Evolutionary conservation across 2,113 vertebrate species (phyloP), one percentile per base, ranked within the genome.

Genomic region (Paracanthobrama guichenoti): DNA sequence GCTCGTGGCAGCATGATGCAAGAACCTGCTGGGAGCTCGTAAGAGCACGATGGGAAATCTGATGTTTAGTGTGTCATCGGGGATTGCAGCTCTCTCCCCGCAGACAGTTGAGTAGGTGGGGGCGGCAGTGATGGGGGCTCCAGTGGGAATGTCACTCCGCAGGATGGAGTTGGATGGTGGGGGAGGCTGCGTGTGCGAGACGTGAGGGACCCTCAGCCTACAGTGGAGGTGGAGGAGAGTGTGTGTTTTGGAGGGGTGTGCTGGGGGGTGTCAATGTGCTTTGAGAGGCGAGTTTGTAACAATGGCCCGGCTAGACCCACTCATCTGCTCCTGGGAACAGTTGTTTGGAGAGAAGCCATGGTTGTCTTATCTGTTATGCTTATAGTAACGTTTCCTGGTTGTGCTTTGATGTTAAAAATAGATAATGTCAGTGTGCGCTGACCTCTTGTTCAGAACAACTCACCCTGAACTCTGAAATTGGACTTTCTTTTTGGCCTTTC

Each of bases 261-360:
- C 77, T 82, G 83, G 77, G 77, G 86, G 82, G 53, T 81, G 76
- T 26, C 44, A 22, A 2, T 82, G 64, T 85, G 86, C 86, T 82
- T 85, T 87, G 85, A 87, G 72, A 73, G 53, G 83, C 82, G 71
- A 75, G 79, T 73, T 73, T 76, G 81, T 83, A 88, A 88, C 89
- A 88, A 90, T 87, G 81, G 79, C 86, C 60, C 55, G 24, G 79
- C 87, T 60, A 76, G 87, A 85, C 69, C 59, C 46, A 62, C 86
- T 88, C 86, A 59, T 87, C 86, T 85, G 84, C 74, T 85, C 79
- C 64, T 11, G 28, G 82, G 75, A 87, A 76, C 84, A 78, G 86
- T 84, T 81, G 86, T 86, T 87, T 82, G 85, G 81, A 66, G 39
- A 77, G 82, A 84, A 78, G 76, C 79, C 24, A 84, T 75, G 84